Base-by-base conservation (phyloP, 2,888 invertebrate species). In the Palloptera scutellata region DNA sequence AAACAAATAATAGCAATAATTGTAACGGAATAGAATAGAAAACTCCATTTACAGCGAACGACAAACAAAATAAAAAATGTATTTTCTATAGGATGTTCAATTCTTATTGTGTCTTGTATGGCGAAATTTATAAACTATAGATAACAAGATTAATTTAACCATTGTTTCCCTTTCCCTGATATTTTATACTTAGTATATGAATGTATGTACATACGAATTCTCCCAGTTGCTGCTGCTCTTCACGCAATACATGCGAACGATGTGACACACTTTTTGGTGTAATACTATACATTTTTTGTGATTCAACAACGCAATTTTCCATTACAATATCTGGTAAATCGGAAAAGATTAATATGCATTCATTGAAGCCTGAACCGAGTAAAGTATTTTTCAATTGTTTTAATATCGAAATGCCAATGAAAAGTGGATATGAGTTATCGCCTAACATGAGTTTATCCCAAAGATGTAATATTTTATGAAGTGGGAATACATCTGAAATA, bases 261-360 rank as follows among this genome's bases (percentile, higher is more conserved):
- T 91, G 92, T 52, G 94, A 93, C 61, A 96, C 92, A 85, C 97
- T 97, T 72, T 90, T 90, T 0, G 97, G 97, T 0, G 97, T 96
- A 70, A 87, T 89, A 13, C 80, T 80, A 69, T 83, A 97, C 87
- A 96, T 93, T 72, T 90, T 89, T 74, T 93, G 92, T 0, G 97
- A 96, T 82, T 95, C 93, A 79, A 90, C 90, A 0, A 97, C 96
- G 85, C 96, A 96, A 74, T 91, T 90, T 79, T 97, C 96, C 78
- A 98, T 97, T 76, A 97, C 96, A 69, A 98, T 95, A 85, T 97
- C 97, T 60, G 98, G 98, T 79, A 99, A 88, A 86, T 99, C 98
- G n/a, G 98, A 98, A 86, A 99, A 99, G 20, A 98, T 87, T 51
- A 99, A 86, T 75, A 99, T 99, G 81, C 98, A 98, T 82, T 99